Evolutionary conservation across 2,797 vertebrate genomes (phyloP), one percentile per base, ranked within the genome.

Genomic region (Uromys caudimaculatus): DNA sequence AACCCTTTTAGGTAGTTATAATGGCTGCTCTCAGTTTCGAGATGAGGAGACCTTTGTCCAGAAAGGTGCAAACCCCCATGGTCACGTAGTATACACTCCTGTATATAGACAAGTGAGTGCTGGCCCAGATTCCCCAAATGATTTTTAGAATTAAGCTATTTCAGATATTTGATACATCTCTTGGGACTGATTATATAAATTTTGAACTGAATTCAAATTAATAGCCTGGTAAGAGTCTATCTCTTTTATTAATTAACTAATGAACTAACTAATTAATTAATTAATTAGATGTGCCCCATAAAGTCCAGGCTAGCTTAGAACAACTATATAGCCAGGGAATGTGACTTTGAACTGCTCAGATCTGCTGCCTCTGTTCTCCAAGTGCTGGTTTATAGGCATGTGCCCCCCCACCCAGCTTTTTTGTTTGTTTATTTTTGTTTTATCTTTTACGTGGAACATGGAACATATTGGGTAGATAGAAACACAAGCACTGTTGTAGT

Each of bases 1-100:
- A 85, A 32, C 5, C 60, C 58, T 84, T 5, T 75, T 93, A 89
- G n/a, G 58, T 78, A 81, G 32, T 21, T 47, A 23, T 44, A 21
- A 64, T 90, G 62, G n/a, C 62, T 94, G 32, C 54, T 89, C 27
- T 23, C 78, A 92, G 24, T 64, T 95, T 96, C 89, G 78, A 96
- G 73, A 38, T 79, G 90, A 97, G 90, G 47, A 95, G 87, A 58
- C 13, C 56, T 91, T 94, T 52, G 35, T 89, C 96, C 27, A 50
- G 86, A 71, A 86, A 76, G 27, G 27, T 79, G 17, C 62, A 91
- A 85, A 76, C 29, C 4, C 41, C 24, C 7, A 11, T 3, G 73
- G 6, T 58, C 32, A 81, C 2, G 1, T 44, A 52, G 62, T 16
- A 90, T 64, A 83, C n/a, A 19, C 21, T 88, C 21, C 16, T 90